Conservation (phyloP, 2,113 vertebrate species). For the Nestor notabilis region DNA sequence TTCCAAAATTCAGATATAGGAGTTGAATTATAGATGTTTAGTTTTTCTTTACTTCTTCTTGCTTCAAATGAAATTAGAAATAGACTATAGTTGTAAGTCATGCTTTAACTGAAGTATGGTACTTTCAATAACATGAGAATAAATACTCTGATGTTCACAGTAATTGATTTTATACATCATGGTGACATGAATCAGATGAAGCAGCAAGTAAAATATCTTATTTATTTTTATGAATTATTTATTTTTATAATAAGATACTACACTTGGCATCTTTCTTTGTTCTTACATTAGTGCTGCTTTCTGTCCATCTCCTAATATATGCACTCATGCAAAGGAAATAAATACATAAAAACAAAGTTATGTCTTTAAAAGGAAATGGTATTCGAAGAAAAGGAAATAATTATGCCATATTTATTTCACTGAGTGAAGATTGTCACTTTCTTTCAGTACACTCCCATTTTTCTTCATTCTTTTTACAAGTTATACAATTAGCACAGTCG, state of each 20-base stretch:
- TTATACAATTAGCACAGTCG: background rate
- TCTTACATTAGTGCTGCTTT: background rate
- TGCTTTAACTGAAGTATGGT: background rate
- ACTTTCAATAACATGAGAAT: background rate
- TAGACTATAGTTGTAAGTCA: background rate
- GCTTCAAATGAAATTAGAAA: background rate
- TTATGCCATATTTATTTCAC: background rate
- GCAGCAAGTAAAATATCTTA: background rate
- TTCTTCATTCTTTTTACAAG: background rate
- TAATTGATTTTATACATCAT: background rate
- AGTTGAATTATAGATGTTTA: background rate
- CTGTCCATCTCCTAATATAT: background rate
- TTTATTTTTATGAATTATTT: background rate
- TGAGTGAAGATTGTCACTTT: background rate
- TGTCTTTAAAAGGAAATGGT: background rate
- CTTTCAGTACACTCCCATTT: background rate
- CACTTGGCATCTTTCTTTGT: background rate
- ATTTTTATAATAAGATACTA: background rate
- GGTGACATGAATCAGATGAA: background rate
- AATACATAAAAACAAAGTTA: background rate
- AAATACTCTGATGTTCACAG: background rate
- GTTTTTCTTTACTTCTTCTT: background rate
- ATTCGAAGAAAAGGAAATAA: background rate
- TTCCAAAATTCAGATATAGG: background rate
- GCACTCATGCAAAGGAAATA: background rate